phyloP scores from a whole-genome alignment of 2,797 vertebrate genomes.

The Ambastaia sidthimunki region DNA sequence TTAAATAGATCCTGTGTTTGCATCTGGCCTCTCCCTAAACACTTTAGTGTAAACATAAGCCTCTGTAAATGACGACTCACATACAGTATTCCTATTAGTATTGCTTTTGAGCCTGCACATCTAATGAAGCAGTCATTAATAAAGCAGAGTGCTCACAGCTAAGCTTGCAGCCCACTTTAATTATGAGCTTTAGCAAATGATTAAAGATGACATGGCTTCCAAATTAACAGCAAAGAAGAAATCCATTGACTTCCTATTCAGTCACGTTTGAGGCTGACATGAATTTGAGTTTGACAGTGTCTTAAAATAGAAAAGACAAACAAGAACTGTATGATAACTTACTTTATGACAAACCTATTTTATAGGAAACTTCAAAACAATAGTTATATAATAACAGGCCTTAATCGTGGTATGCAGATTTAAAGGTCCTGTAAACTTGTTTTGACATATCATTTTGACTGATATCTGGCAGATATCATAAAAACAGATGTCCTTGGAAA shows the following conservation, averaged over 20 bases:
- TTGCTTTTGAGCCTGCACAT: conserved; percentile 40
- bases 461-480: conserved; percentile 17
- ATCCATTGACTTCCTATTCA: neutral
- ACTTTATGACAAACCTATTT: neutral
- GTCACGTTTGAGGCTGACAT: neutral
- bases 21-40: conserved; percentile 33
- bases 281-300: neutral
- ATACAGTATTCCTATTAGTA: conserved; percentile 51
- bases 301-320: neutral
- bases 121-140: conserved; percentile 52
- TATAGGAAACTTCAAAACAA: neutral
- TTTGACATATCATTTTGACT: too few relatives aligned
- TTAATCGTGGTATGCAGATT: neutral
- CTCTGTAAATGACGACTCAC: conserved; percentile 14
- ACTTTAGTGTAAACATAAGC: conserved; percentile 16
- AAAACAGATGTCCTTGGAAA: neutral
- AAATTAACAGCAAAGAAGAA: conserved; percentile 24
- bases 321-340: neutral
- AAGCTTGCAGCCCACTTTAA: conserved; percentile 46
- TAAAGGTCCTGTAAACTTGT: conserved; percentile 2
- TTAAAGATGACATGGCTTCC: conserved; percentile 44
- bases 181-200: conserved; percentile 49
- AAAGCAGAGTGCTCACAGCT: conserved; percentile 46
- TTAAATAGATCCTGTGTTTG: conserved; percentile 25
- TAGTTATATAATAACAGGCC: too few relatives aligned